Conservation (phyloP, 2,797 vertebrate genomes). For the Acanthopagrus latus region DNA sequence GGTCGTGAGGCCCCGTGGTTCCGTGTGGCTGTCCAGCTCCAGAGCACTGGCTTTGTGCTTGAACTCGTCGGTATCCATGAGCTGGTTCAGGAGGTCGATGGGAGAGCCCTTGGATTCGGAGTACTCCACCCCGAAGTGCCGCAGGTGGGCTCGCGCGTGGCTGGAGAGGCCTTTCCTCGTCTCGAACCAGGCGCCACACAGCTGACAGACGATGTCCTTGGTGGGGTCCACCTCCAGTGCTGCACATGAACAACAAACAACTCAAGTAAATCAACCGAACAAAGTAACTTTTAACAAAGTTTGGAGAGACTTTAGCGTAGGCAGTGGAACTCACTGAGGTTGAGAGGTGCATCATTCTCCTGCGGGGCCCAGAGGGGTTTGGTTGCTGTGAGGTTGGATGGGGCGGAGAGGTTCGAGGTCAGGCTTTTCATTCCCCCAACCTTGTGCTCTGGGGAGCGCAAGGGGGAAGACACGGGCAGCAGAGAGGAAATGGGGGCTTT, state of each 20-base stretch:
- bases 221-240: conserved; percentile 91
- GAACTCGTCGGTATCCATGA: conserved; percentile 92
- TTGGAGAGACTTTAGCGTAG: background rate
- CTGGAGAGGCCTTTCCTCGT: conserved; percentile 95
- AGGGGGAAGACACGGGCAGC: conserved; percentile 88
- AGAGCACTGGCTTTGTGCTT: conserved; percentile 87
- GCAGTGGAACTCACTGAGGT: conserved; percentile 90
- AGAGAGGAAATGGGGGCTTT: conserved; percentile 90
- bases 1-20: conserved; percentile 67
- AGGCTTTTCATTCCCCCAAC: conserved; percentile 78
- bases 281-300: background rate
- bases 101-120: conserved; percentile 94
- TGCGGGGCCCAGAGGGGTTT: conserved; percentile 93
- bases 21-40: conserved; percentile 79
- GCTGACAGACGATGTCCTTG: conserved; percentile 94
- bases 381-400: conserved; percentile 76
- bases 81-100: conserved; percentile 92
- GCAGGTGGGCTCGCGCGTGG: conserved; percentile 93
- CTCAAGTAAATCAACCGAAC: background rate
- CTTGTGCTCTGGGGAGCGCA: conserved; percentile 90
- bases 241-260: conserved; percentile 57
- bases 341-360: conserved; percentile 94
- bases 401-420: conserved; percentile 83
- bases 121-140: conserved; percentile 94
- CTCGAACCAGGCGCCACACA: conserved; percentile 96